Conservation (phyloP, 2,888 invertebrate genomes). For the Pachydiplax longipennis region DNA sequence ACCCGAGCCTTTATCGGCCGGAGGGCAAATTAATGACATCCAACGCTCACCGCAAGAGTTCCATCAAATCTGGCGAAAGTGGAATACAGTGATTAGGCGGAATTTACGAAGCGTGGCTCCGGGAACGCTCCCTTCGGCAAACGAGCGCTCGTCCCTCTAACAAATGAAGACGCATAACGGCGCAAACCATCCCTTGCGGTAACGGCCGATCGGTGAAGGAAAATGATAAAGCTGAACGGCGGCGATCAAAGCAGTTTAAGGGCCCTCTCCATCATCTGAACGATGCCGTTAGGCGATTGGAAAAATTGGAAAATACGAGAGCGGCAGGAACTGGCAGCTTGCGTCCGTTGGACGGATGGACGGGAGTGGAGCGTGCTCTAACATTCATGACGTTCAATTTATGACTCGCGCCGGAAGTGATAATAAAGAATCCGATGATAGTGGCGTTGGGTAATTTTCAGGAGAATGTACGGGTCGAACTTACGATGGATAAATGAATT, state of each 20-base stretch:
- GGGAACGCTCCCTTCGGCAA: background rate
- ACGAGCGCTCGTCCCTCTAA: background rate
- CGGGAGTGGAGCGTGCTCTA: no score
- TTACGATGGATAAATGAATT: no score
- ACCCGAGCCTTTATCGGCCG: background rate
- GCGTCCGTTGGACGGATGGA: background rate
- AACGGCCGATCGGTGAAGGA: background rate
- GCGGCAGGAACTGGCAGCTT: background rate
- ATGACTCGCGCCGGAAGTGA: no score
- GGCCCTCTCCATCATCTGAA: background rate
- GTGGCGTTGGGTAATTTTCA: no score
- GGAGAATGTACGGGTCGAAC: no score
- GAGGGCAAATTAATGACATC: constrained; percentile 23
- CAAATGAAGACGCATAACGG: constrained; percentile 27
- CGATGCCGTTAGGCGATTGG: background rate
- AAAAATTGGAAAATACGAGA: background rate
- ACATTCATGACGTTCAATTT: no score
- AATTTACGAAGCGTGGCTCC: background rate
- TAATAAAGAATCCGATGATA: no score
- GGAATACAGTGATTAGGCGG: constrained; percentile 10
- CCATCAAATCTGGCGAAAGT: background rate
- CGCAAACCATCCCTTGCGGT: background rate
- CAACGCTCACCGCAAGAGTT: background rate
- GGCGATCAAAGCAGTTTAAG: background rate
- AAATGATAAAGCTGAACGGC: constrained; percentile 22